phyloP scores from a whole-genome alignment of 1,140 invertebrate species.

The Neodiprion lecontei region DNA sequence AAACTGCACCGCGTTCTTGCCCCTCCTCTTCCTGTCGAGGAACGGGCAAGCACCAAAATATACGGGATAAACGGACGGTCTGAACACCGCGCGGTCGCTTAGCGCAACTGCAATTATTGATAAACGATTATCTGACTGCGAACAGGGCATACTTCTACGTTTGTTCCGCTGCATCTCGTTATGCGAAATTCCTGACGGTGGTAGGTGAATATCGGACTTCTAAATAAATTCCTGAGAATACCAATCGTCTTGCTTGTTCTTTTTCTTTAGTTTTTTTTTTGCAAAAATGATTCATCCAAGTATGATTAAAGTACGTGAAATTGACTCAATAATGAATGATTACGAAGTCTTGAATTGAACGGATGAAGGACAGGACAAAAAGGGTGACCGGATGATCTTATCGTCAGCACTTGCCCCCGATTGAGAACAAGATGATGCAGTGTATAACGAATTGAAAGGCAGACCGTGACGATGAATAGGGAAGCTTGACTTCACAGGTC shows the following conservation, averaged over 20 bases:
- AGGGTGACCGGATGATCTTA: neutral
- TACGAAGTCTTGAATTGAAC: no score
- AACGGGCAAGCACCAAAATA: neutral
- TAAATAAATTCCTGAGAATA: no score
- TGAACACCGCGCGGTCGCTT: slow-evolving; percentile 6
- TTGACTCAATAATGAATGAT: no score
- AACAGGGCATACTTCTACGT: slow-evolving; percentile 7
- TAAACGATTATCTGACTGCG: slow-evolving; percentile 7
- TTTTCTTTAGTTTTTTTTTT: no score
- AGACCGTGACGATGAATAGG: neutral
- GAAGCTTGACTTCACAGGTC: slow-evolving; percentile 5
- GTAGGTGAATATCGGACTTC: no score
- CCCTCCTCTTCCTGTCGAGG: no score
- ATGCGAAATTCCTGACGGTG: neutral
- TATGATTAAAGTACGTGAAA: no score
- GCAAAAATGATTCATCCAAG: no score
- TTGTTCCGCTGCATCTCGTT: slow-evolving; percentile 5
- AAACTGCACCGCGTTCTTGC: neutral
- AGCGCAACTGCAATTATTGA: slow-evolving; percentile 1
- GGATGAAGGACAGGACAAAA: no score
- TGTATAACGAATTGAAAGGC: neutral
- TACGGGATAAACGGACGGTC: neutral
- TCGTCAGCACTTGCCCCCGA: neutral
- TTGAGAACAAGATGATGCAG: neutral
- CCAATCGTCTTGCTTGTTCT: no score